Conservation (phyloP, 2,888 invertebrate species). For the Helobdella robusta region DNA sequence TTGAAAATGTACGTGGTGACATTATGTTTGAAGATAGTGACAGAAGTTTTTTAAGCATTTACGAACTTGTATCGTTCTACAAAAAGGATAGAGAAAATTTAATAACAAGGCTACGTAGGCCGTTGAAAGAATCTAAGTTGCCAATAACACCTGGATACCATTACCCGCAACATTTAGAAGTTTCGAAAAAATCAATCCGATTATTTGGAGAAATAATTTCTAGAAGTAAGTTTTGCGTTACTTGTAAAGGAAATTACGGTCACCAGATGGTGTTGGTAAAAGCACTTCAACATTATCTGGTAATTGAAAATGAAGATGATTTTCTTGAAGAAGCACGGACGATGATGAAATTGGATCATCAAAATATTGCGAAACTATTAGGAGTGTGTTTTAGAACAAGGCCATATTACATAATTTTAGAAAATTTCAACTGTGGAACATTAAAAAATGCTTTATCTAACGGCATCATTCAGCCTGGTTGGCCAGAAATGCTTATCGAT, state of each 20-base stretch:
- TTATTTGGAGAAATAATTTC: conserved; percentile 34
- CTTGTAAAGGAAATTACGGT: conserved; percentile 33
- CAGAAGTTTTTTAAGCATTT: conserved; percentile 34
- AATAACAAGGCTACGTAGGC: conserved; percentile 32
- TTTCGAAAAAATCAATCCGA: conserved; percentile 28
- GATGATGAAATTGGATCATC: conserved; percentile 33
- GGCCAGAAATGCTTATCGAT: conserved; percentile 35
- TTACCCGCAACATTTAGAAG: conserved; percentile 31
- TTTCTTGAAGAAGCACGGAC: conserved; percentile 35
- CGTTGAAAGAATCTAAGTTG: conserved; percentile 33
- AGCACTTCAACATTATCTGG: conserved; percentile 33
- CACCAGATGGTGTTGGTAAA: conserved; percentile 34
- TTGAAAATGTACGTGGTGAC: conserved; percentile 35
- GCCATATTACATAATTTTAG: conserved; percentile 35
- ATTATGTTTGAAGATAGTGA: conserved; percentile 37
- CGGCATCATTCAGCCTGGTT: conserved; percentile 29
- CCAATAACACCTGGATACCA: conserved; percentile 35
- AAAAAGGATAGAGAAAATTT: conserved; percentile 33
- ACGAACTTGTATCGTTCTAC: conserved; percentile 35
- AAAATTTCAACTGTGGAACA: conserved; percentile 33
- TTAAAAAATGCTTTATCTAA: conserved; percentile 33
- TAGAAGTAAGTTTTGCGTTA: conserved; percentile 33
- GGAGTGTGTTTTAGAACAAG: conserved; percentile 33
- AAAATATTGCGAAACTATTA: conserved; percentile 34
- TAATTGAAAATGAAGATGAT: conserved; percentile 35